Conservation (phyloP, 1,140 invertebrate species). For the Chymomyza costata region DNA sequence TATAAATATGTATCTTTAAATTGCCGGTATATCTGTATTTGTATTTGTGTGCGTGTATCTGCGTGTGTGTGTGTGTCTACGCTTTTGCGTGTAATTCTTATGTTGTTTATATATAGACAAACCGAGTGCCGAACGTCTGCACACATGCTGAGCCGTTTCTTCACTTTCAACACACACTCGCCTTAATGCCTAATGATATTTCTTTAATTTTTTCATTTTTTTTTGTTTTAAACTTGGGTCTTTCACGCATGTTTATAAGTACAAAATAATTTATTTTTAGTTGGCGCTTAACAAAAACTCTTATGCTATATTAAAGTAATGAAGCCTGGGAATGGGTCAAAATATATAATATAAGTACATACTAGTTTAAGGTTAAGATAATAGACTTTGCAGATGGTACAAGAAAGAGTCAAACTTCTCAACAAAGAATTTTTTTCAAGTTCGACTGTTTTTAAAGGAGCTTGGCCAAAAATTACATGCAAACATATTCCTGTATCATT, state of each 20-base stretch:
- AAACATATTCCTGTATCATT: no score
- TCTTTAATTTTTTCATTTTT: conserved; percentile 1
- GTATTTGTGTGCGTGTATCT: conserved; percentile 4
- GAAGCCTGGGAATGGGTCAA: no score
- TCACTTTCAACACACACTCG: conserved; percentile 35
- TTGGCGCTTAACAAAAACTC: conserved; percentile 21
- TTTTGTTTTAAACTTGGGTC: no score
- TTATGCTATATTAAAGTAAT: no score
- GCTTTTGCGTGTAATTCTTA: conserved; percentile 17
- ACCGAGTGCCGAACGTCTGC: conserved; percentile 33
- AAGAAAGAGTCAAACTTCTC: no score
- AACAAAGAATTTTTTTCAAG: no score
- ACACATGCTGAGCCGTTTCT: conserved; percentile 43
- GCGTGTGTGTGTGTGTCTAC: conserved; percentile 15
- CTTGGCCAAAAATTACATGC: no score
- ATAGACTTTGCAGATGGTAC: no score
- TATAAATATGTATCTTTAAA: no score
- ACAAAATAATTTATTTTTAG: conserved; percentile 46
- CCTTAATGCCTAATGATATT: conserved; percentile 48
- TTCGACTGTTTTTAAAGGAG: no score
- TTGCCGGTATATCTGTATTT: not conserved
- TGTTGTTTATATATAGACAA: conserved; percentile 39
- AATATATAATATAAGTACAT: no score
- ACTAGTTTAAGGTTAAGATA: no score
- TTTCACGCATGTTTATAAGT: conserved; percentile 40